Evolutionary conservation across 2,797 vertebrate species (phyloP), one percentile per base, ranked within the genome.

Genomic region (Erpetoichthys calabaricus): DNA sequence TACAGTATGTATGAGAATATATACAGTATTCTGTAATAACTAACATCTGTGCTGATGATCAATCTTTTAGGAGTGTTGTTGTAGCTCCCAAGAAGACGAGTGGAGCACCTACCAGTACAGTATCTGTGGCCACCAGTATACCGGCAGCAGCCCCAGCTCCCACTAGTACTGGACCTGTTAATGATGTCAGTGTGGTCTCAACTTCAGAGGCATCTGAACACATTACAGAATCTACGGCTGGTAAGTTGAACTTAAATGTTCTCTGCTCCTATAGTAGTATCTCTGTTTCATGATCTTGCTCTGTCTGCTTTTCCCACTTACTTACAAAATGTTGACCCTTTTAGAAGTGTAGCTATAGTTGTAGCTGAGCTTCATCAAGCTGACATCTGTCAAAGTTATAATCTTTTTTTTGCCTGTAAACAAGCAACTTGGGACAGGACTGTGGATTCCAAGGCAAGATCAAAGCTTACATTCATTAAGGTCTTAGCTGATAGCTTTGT

Each of bases 151-250:
- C 73, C 61, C 44, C 59, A 4, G 61, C 57, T 57, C 81, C 68
- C 63, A 66, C 80, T 55, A 0, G 65, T 45, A 67, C 62, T 61
- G 1, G 61, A 6, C 74, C 87, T 3, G 58, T 83, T 3, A 86
- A 87, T 65, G 79, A 84, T 8, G 89, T 97, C 53, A 89, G 91
- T n/a, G 86, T 94, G 66, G 92, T 96, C 57, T 93, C 93, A 58
- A 80, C 91, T 47, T 69, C 64, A 6, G 89, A 94, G 42, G 70
- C 90, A 45, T 62, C 79, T 3, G 25, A 25, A 25, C 25, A 25
- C 25, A 25, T 25, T 25, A 70, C 63, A 70, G 83, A 85, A 67
- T 73, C 56, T 75, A 62, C 81, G 73, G 84, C 85, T 60, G 75
- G 90, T 91, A 72, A 87, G 88, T 75, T 60, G 61, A 44, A 51